Conservation (phyloP, 2,888 invertebrate genomes). For the Alentia gelatinosa region DNA sequence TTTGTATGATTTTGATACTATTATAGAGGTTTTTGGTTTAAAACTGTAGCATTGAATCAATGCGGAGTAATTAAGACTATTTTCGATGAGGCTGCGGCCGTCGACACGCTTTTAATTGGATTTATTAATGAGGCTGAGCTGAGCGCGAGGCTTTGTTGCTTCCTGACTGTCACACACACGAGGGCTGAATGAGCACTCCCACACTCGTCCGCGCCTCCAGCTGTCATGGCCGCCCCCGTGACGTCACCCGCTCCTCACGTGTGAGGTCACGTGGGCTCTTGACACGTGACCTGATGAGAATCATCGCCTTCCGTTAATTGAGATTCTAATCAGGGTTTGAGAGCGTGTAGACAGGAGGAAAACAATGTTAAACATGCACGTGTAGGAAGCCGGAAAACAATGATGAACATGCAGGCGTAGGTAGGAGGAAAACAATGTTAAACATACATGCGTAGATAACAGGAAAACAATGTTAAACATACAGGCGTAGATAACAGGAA, state of each 20-base stretch:
- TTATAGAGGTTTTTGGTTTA: no score
- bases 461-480: no score
- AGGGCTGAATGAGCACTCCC: no score
- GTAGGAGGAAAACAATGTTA: not conserved
- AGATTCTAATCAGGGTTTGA: not conserved
- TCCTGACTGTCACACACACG: not conserved
- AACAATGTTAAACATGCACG: not conserved
- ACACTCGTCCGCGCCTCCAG: no score
- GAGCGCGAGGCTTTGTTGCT: not conserved
- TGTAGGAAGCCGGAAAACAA: constrained; percentile 1
- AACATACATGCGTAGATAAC: no score
- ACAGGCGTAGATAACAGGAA: no score
- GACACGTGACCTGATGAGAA: constrained; percentile 30
- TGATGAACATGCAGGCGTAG: not conserved
- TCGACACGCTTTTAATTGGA: not conserved
- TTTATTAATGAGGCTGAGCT: not conserved
- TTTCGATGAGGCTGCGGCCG: not conserved
- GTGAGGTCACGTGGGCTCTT: constrained; percentile 32
- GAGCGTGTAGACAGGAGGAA: not conserved
- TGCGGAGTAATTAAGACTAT: no score
- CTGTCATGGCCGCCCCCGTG: not conserved
- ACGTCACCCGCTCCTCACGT: not conserved
- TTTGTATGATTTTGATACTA: no score
- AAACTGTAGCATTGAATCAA: no score
- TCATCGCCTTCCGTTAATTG: not conserved